Percentiles rank a stretch among this genome's conserved stretches.
Conservation (phyloP, 2,797 vertebrate genomes). For the Amblyraja radiata region DNA sequence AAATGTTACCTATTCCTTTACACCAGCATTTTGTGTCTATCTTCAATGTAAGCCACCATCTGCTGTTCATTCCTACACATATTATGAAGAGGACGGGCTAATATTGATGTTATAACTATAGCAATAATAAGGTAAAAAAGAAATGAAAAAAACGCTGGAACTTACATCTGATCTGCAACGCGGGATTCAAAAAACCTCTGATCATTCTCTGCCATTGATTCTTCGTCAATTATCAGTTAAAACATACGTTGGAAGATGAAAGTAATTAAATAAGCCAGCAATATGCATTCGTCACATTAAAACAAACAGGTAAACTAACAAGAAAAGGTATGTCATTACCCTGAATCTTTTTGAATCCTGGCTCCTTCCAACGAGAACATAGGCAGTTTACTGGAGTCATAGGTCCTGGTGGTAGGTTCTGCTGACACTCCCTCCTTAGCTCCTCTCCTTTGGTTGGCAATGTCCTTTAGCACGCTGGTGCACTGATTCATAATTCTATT, state of each 20-base stretch:
- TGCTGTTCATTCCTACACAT: not conserved
- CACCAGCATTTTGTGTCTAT: no score
- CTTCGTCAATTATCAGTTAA: not conserved
- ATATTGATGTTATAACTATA: not conserved
- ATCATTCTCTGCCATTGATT: not conserved
- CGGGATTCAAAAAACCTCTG: not conserved
- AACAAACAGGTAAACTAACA: constrained; percentile 44
- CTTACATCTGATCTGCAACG: not conserved
- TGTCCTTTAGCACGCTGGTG: constrained; percentile 56
- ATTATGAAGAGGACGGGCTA: not conserved
- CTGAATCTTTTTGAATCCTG: constrained; percentile 75
- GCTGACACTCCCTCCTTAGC: constrained; percentile 88
- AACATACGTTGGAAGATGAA: not conserved
- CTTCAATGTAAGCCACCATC: no score
- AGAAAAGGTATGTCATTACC: constrained; percentile 54
- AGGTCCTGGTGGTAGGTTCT: constrained; percentile 74
- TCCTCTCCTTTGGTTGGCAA: constrained; percentile 68
- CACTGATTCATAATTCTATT: constrained; percentile 56
- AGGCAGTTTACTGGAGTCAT: constrained; percentile 64
- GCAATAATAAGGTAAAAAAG: not conserved
- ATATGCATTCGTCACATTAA: not conserved
- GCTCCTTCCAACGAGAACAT: constrained; percentile 83
- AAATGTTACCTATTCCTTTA: no score
- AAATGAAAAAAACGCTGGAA: not conserved
- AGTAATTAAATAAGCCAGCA: not conserved